Evolutionary conservation across 2,797 vertebrate genomes (phyloP).

Genomic region (Pangasius djambal): DNA sequence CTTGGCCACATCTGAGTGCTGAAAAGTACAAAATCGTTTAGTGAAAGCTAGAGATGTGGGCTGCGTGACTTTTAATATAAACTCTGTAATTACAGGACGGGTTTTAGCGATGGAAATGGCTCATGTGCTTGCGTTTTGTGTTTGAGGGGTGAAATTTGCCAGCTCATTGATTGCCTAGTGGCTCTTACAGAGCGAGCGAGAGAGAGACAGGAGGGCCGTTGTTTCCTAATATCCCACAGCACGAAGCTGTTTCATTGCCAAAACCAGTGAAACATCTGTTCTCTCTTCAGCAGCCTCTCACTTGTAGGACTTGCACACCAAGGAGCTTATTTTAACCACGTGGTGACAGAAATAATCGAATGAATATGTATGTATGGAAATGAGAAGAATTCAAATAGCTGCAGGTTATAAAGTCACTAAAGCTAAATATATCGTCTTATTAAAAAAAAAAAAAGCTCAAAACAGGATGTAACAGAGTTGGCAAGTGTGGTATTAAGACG

Average conservation of each 20-base stretch:
- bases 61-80: neutral
- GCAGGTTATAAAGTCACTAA: neutral
- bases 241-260: neutral
- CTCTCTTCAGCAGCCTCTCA: slow-evolving; percentile 12
- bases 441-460: neutral
- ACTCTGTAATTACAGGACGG: neutral
- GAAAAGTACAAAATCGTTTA: neutral
- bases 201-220: neutral
- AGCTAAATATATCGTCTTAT: neutral
- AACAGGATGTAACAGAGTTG: neutral
- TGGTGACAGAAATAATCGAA: neutral
- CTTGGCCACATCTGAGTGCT: neutral
- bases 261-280: slow-evolving; percentile 18
- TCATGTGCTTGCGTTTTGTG: neutral
- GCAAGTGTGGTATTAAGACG: neutral
- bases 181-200: neutral
- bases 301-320: neutral
- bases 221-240: slow-evolving; percentile 4
- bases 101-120: neutral
- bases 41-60: neutral
- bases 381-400: neutral
- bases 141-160: neutral
- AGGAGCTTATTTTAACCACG: neutral
- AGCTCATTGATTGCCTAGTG: neutral
- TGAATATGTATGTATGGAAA: slow-evolving; percentile 28